phyloP scores from a whole-genome alignment of 2,797 vertebrate species.

The Coregonus sp. region DNA sequence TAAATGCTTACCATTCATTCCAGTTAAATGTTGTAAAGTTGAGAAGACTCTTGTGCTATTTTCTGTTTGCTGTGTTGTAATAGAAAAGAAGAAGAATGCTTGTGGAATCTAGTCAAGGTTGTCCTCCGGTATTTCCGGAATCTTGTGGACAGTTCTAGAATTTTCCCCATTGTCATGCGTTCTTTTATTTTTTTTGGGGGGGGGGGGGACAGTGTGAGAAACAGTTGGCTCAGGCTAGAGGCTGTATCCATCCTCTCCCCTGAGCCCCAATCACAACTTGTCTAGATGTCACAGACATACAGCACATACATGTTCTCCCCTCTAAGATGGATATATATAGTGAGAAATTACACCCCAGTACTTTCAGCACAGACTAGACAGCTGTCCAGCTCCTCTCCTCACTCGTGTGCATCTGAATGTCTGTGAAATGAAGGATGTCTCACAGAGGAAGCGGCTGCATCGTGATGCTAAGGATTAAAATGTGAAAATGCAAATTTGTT shows the following conservation, averaged over 20 bases:
- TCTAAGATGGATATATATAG: background rate
- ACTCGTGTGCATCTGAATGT: background rate
- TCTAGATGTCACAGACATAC: background rate
- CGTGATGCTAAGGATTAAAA: conserved; percentile 11
- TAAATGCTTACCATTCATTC: too few species aligned
- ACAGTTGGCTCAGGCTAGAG: conserved; percentile 23
- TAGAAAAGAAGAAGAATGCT: too few species aligned
- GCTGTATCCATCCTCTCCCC: conserved; percentile 28
- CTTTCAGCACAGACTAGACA: background rate
- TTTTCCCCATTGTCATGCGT: conserved; percentile 29
- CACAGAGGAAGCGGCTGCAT: conserved; percentile 16
- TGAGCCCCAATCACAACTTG: background rate
- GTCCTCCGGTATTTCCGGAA: conserved; percentile 1
- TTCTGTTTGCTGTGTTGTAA: too few species aligned
- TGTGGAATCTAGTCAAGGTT: background rate
- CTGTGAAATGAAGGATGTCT: conserved; percentile 35
- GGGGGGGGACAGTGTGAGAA: conserved; percentile 11
- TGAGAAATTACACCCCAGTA: background rate
- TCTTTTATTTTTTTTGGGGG: background rate
- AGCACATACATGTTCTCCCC: background rate
- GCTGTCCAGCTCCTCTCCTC: background rate
- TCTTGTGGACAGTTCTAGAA: conserved; percentile 19
- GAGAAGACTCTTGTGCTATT: background rate
- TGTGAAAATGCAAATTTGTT: conserved; percentile 13
- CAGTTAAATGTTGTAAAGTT: background rate